Conservation (phyloP, 2,888 invertebrate genomes). For the Anagyrus pseudococci region DNA sequence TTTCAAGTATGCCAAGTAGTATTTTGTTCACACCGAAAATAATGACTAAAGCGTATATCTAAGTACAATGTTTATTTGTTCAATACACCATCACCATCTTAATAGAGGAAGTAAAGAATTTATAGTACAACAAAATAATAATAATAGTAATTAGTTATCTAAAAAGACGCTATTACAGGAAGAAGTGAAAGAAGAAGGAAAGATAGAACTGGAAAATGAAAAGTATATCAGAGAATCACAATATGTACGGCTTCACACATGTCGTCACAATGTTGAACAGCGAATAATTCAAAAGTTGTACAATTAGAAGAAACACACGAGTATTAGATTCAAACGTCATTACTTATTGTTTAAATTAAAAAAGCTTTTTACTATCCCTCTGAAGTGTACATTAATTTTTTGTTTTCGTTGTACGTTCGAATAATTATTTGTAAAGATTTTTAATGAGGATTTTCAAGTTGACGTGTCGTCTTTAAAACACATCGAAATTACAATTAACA, state of each 20-base stretch:
- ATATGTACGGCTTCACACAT: constrained; percentile 3
- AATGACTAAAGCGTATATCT: constrained; percentile 28
- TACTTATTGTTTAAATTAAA: too few relatives aligned
- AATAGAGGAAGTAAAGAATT: constrained; percentile 31
- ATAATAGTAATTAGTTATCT: not conserved
- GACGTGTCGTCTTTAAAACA: too few relatives aligned
- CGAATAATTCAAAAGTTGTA: constrained; percentile 15
- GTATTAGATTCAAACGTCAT: constrained; percentile 7
- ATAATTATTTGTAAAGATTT: not conserved
- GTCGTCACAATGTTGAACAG: constrained; percentile 16
- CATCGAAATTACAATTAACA: too few relatives aligned
- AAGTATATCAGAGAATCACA: not conserved
- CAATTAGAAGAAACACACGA: constrained; percentile 13
- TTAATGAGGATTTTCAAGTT: constrained; percentile 20
- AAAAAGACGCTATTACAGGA: not conserved
- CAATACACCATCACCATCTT: constrained; percentile 45
- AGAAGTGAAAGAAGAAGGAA: not conserved
- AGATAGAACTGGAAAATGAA: not conserved
- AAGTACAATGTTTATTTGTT: too few relatives aligned
- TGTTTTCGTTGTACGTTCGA: too few relatives aligned
- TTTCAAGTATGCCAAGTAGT: constrained; percentile 37
- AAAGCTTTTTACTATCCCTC: too few relatives aligned
- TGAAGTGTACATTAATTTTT: too few relatives aligned
- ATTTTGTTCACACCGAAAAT: constrained; percentile 35
- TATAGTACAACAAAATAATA: not conserved